phyloP scores from a whole-genome alignment of 2,113 vertebrate genomes.

The Axis porcinus region DNA sequence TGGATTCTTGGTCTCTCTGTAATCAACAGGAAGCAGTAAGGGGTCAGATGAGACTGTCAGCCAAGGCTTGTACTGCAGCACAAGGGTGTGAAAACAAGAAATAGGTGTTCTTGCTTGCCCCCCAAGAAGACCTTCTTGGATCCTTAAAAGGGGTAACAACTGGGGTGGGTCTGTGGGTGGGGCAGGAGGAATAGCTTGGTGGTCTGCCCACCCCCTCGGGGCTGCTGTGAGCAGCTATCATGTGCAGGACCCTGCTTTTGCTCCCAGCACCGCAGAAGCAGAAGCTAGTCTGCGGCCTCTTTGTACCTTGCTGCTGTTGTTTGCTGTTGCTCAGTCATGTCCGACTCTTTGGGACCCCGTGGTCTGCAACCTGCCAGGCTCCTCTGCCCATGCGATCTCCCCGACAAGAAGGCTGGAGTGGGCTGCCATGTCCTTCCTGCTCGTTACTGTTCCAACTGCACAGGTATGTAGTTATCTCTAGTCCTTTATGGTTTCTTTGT shows the following conservation, averaged over 20 bases:
- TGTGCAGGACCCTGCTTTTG: neutral
- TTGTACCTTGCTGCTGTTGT: neutral
- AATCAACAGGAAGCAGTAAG: neutral
- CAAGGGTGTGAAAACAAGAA: neutral
- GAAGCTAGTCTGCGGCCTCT: neutral
- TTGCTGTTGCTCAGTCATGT: neutral
- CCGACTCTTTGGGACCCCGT: neutral
- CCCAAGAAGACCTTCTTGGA: neutral
- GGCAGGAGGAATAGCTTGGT: neutral
- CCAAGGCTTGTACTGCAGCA: neutral
- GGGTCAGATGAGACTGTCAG: too few species aligned
- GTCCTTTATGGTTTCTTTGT: neutral
- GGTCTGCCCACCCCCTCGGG: neutral
- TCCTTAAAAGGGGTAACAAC: neutral
- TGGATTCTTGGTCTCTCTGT: too few species aligned
- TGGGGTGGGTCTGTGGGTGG: fast-evolving
- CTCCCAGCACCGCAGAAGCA: neutral
- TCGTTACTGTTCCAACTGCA: neutral
- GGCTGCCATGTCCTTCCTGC: neutral
- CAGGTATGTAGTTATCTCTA: neutral
- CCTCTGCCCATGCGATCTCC: neutral
- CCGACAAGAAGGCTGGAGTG: neutral
- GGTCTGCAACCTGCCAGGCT: neutral
- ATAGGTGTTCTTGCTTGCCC: neutral
- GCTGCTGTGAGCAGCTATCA: neutral